A percentile compares a stretch with the other conserved stretches of the same genome.
phyloP scores from a whole-genome alignment of 2,888 invertebrate species.

The Acleris sparsana region DNA sequence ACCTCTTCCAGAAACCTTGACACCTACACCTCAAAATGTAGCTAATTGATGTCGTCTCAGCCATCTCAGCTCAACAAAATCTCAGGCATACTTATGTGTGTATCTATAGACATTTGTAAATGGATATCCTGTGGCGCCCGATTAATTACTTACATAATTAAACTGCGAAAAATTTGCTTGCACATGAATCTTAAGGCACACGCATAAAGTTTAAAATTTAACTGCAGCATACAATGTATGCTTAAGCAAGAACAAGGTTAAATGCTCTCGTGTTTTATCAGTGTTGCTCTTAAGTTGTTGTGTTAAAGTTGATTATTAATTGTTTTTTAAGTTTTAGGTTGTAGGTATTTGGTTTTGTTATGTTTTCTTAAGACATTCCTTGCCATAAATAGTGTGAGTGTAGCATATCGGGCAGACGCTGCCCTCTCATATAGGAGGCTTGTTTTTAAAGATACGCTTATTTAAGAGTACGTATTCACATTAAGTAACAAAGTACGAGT shows the following conservation, averaged over 20 bases:
- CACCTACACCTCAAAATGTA: constrained; percentile 13
- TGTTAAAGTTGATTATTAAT: constrained; percentile 46
- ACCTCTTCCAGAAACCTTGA: constrained; percentile 10
- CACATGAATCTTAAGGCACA: constrained; percentile 21
- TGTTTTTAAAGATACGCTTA: constrained; percentile 15
- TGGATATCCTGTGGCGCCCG: constrained; percentile 56
- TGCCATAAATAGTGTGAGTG: constrained; percentile 72
- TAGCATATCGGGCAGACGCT: constrained; percentile 51
- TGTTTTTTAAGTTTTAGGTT: constrained; percentile 34
- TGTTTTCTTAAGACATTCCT: constrained; percentile 78
- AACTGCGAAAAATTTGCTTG: constrained; percentile 28
- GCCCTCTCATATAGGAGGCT: constrained; percentile 18
- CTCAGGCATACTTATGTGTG: constrained; percentile 2
- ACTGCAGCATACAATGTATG: constrained; percentile 18
- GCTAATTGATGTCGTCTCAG: constrained; percentile 20
- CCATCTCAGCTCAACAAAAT: constrained; percentile 10
- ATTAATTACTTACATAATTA: constrained; percentile 52
- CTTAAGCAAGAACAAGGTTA: constrained; percentile 9
- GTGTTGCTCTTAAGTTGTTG: constrained; percentile 10
- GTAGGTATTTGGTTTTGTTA: constrained; percentile 48
- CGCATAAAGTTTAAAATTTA: constrained; percentile 29
- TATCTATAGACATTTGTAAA: constrained; percentile 46
- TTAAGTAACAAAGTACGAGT: neutral
- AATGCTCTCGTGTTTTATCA: constrained; percentile 22
- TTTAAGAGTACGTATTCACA: neutral